These are phyloP conservation scores for Perccottus glenii DNA, from an alignment of 2,113 vertebrate species.

Conservation along the genomic window DNA sequence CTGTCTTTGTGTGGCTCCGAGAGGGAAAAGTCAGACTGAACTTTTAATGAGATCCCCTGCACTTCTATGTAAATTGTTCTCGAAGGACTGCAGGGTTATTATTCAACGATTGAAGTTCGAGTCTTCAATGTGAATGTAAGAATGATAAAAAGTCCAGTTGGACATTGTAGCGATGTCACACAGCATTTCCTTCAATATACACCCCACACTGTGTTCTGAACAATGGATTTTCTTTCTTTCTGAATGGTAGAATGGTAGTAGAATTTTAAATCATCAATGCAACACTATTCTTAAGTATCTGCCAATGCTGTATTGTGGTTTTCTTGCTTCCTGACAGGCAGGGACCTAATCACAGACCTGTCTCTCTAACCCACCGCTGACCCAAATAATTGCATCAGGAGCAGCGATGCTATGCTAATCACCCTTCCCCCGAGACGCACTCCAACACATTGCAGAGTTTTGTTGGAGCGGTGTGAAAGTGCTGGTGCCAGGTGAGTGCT, in stretches of 20 bases:
- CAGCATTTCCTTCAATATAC: not conserved
- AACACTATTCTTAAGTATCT: not conserved
- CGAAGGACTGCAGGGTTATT: conserved; percentile 16
- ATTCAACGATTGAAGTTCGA: conserved; percentile 33
- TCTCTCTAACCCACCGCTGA: conserved; percentile 42
- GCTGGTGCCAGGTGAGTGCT: conserved; percentile 16
- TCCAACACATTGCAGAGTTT: conserved; percentile 9
- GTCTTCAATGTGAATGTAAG: not conserved
- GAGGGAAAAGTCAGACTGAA: conserved; percentile 11
- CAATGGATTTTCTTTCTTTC: not conserved
- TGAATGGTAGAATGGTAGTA: not conserved
- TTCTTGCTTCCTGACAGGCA: conserved; percentile 13
- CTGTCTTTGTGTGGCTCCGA: conserved; percentile 11
- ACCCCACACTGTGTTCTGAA: not conserved
- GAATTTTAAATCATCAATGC: not conserved
- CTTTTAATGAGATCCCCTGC: conserved; percentile 44
- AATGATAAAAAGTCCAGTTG: not conserved
- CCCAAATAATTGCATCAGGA: conserved; percentile 57
- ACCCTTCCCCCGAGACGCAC: conserved; percentile 38
- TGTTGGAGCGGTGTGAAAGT: not conserved
- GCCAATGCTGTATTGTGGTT: not conserved
- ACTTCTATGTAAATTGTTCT: conserved; percentile 35
- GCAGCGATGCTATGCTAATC: conserved; percentile 44
- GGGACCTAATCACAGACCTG: conserved; percentile 25
- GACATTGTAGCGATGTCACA: not conserved